Percentiles rank a stretch among this genome's conserved stretches.
Conservation (phyloP, 2,113 vertebrate genomes). For the Tragelaphus imberbis region DNA sequence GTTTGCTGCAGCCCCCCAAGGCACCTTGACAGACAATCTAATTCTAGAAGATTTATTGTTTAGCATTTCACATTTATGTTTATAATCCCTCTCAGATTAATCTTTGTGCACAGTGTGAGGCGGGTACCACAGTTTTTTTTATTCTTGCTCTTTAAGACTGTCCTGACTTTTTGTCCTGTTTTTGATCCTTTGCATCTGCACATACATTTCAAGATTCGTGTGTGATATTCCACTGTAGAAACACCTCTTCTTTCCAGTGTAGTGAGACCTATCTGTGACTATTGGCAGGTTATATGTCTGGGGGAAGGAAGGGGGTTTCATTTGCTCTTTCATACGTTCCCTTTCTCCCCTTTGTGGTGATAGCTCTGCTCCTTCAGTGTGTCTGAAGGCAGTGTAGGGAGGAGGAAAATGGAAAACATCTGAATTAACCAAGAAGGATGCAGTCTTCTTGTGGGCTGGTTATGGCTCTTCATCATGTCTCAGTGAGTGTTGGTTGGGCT, state of each 20-base stretch:
- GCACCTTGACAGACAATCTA: background rate
- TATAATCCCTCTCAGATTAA: background rate
- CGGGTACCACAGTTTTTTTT: background rate
- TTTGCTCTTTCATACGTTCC: background rate
- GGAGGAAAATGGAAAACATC: background rate
- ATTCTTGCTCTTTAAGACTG: background rate
- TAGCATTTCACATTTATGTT: background rate
- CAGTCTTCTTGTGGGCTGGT: background rate
- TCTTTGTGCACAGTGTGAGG: background rate
- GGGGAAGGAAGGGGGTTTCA: background rate
- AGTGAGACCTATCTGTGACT: background rate
- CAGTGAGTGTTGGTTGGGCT: background rate
- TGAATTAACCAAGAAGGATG: background rate
- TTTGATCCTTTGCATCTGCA: background rate
- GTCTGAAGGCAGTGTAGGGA: background rate
- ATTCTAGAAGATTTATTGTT: background rate
- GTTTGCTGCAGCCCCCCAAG: background rate
- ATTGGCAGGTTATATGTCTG: background rate
- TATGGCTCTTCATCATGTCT: background rate
- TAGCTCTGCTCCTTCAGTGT: background rate
- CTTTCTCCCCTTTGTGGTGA: background rate
- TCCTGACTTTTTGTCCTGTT: background rate
- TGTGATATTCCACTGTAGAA: background rate
- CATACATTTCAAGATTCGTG: background rate
- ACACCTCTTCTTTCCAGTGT: background rate